Evolutionary conservation across 2,888 invertebrate species (phyloP).

Genomic region (Oligia strigilis): DNA sequence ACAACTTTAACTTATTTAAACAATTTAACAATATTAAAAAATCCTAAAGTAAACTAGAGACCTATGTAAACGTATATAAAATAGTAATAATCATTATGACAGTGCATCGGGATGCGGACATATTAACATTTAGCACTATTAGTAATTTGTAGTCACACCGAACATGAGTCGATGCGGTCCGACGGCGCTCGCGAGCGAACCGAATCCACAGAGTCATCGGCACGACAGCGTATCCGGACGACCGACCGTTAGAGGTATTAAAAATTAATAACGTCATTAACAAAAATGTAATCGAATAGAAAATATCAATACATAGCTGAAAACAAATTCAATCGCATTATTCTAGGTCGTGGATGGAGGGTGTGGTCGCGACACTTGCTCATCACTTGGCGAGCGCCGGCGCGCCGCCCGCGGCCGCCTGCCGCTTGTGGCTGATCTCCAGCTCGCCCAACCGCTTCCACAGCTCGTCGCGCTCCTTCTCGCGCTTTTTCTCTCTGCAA

Average conservation of each 20-base stretch:
- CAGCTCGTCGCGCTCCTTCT: constrained; percentile 98
- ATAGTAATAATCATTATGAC: constrained; percentile 80
- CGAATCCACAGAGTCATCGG: constrained; percentile 70
- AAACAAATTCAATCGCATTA: constrained; percentile 87
- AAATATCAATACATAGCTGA: constrained; percentile 88
- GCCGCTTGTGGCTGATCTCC: constrained; percentile 93
- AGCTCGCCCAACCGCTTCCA: constrained; percentile 98
- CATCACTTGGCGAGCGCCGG: constrained; percentile 85
- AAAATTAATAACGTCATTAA: constrained; percentile 89
- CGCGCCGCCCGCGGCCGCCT: constrained; percentile 75
- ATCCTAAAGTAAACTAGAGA: constrained; percentile 88
- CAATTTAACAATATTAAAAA: constrained; percentile 89
- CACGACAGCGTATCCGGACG: constrained; percentile 73
- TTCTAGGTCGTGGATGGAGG: constrained; percentile 77
- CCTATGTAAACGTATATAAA: constrained; percentile 86
- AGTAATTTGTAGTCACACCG: constrained; percentile 72
- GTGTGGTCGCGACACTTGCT: constrained; percentile 80
- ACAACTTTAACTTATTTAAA: constrained; percentile 90
- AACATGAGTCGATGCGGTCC: constrained; percentile 65
- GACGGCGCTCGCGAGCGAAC: constrained; percentile 72
- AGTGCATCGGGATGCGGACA: constrained; percentile 81
- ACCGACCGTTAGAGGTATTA: constrained; percentile 83
- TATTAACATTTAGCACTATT: constrained; percentile 73
- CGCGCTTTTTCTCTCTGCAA: constrained; percentile 97
- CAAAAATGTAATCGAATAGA: constrained; percentile 89